These are phyloP conservation scores for Carduelis carduelis DNA, from an alignment of 2,797 vertebrate species.

Conservation along the genomic window DNA sequence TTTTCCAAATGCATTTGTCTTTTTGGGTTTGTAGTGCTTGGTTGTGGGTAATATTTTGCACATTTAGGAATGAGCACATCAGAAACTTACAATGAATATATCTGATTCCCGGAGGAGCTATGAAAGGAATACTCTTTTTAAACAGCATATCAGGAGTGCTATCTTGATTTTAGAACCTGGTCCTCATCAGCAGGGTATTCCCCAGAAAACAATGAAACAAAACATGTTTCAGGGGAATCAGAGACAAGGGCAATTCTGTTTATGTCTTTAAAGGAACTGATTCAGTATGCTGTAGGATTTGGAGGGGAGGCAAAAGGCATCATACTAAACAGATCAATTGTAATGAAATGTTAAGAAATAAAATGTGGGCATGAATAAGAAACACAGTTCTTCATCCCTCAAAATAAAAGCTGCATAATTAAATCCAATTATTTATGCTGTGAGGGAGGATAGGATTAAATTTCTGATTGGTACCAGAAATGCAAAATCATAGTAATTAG, in stretches of 20 bases:
- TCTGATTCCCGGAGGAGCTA: not conserved
- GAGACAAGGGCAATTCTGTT: not conserved
- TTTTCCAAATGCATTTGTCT: not conserved
- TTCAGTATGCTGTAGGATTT: not conserved
- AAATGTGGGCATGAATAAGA: not conserved
- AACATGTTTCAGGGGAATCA: not conserved
- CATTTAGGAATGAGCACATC: rapidly evolving
- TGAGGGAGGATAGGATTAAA: not conserved
- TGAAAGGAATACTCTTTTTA: not conserved
- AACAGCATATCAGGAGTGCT: not conserved
- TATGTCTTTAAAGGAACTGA: not conserved
- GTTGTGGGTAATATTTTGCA: not conserved
- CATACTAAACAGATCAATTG: not conserved
- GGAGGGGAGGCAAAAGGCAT: not conserved
- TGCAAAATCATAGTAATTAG: constrained; percentile 26
- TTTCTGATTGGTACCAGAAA: constrained; percentile 41
- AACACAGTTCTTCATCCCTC: not conserved
- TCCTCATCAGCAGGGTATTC: not conserved
- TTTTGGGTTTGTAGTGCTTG: not conserved
- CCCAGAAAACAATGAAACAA: not conserved
- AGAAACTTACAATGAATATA: not conserved
- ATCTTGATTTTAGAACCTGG: not conserved
- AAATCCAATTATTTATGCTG: not conserved
- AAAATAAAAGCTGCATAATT: not conserved
- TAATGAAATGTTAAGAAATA: not conserved